Percentiles rank a stretch among this genome's conserved stretches.
Conservation (phyloP, 2,888 invertebrate genomes). For the Spialia ferax region DNA sequence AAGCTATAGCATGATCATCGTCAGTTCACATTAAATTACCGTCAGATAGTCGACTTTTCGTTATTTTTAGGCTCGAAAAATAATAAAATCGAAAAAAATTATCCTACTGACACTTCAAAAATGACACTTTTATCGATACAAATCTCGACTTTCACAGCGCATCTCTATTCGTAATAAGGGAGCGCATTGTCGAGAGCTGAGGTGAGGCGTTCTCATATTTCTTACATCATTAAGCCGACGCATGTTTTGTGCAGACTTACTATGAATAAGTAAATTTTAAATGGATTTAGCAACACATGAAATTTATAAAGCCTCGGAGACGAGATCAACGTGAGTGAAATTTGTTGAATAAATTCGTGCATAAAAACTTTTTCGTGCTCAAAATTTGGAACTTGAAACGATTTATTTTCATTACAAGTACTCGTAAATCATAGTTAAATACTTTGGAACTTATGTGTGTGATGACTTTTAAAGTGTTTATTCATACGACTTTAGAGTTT, state of each 20-base stretch:
- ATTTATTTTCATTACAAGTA: not conserved
- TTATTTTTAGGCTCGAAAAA: too few relatives aligned
- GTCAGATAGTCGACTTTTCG: too few relatives aligned
- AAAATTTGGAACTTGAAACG: not conserved
- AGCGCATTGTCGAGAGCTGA: conserved; percentile 56
- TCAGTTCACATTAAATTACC: too few relatives aligned
- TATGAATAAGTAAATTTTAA: conserved; percentile 33
- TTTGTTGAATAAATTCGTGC: not conserved
- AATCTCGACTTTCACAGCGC: conserved; percentile 9
- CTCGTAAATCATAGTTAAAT: too few relatives aligned
- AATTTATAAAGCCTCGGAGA: conserved; percentile 7
- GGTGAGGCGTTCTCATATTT: conserved; percentile 66
- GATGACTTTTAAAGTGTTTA: not conserved
- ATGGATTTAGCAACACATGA: conserved; percentile 19
- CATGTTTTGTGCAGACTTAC: conserved; percentile 43
- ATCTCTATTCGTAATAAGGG: conserved; percentile 54
- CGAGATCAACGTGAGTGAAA: not conserved
- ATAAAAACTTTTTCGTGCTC: too few relatives aligned
- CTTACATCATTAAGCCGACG: conserved; percentile 74
- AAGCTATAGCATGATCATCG: too few relatives aligned
- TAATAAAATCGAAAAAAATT: too few relatives aligned
- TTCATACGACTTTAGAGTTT: too few relatives aligned
- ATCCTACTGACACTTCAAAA: conserved; percentile 26
- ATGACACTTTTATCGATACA: conserved; percentile 19
- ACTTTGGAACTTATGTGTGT: too few relatives aligned